Conservation (phyloP, 2,113 vertebrate species). For the Pitta sordida region DNA sequence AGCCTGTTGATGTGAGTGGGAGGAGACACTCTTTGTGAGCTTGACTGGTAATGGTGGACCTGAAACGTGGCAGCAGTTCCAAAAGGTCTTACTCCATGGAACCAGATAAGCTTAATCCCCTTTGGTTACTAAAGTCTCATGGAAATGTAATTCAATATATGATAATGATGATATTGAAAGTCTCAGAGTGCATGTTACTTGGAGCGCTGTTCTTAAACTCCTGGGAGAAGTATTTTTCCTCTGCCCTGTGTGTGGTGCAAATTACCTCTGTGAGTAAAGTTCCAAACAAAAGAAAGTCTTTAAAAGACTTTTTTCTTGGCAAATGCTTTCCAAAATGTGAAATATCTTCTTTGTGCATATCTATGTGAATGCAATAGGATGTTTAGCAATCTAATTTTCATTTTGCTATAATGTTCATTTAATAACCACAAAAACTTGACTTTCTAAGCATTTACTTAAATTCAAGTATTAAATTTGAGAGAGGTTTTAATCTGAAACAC, state of each 20-base stretch:
- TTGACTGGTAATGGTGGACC: not conserved
- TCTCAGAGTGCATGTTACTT: not conserved
- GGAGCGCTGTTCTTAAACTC: not conserved
- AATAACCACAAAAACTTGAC: constrained; percentile 7
- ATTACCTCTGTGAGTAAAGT: not conserved
- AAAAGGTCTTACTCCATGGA: not conserved
- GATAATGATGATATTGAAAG: not conserved
- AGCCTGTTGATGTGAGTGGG: not conserved
- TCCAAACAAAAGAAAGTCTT: not conserved
- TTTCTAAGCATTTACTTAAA: constrained; percentile 15
- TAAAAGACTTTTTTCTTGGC: not conserved
- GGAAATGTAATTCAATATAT: not conserved
- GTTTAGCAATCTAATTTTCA: constrained; percentile 2
- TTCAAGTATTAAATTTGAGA: not conserved
- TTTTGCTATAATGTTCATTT: not conserved
- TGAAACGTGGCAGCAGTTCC: not conserved
- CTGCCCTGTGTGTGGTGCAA: not conserved
- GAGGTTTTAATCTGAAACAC: constrained; percentile 8
- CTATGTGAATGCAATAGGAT: not conserved
- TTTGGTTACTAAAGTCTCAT: not conserved
- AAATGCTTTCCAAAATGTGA: not conserved
- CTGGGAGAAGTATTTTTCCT: not conserved
- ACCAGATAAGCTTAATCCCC: not conserved
- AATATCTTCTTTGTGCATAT: not conserved
- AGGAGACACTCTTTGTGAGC: not conserved